Evolutionary conservation across 1,140 invertebrate species (phyloP).

Genomic region (Bombyx mori): ASM3026992v2 NC_085110.1:17127001-17127500

Average conservation of each 20-base stretch:
- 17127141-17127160: constrained; percentile 35
- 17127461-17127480: too few relatives aligned
- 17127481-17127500: constrained; percentile 32
- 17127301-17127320: constrained; percentile 58
- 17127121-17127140: constrained; percentile 23
- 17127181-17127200: constrained; percentile 27
- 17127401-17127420: neutral
- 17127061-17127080: too few relatives aligned
- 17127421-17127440: too few relatives aligned
- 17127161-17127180: constrained; percentile 21
- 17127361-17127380: too few relatives aligned
- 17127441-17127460: too few relatives aligned
- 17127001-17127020: too few relatives aligned
- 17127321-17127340: constrained; percentile 54
- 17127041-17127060: too few relatives aligned
- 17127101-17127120: constrained; percentile 43
- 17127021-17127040: too few relatives aligned
- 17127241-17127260: constrained; percentile 30
- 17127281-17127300: constrained; percentile 42
- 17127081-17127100: constrained; percentile 31
- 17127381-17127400: too few relatives aligned
- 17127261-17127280: constrained; percentile 44
- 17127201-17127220: constrained; percentile 21
- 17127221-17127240: constrained; percentile 49
- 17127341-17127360: constrained; percentile 34